phyloP scores from a whole-genome alignment of 2,113 vertebrate species.

The Grammomys surdaster region DNA sequence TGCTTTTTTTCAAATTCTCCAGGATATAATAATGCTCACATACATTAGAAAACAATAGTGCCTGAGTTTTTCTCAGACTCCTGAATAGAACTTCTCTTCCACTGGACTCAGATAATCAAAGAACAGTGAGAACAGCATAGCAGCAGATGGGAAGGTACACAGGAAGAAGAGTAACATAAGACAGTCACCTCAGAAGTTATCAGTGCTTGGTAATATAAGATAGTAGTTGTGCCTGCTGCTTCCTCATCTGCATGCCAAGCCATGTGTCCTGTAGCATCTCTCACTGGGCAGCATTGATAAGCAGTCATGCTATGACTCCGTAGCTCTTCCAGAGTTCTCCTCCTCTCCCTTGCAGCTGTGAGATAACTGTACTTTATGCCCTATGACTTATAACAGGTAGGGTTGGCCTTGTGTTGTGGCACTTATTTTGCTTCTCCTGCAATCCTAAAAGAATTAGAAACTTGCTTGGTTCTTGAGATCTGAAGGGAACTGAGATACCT shows the following conservation, averaged over 20 bases:
- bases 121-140: rapidly evolving
- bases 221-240: not conserved
- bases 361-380: not conserved
- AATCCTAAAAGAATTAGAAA: not conserved
- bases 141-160: not conserved
- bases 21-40: too few relatives aligned
- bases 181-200: not conserved
- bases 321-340: not conserved
- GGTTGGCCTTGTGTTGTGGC: not conserved
- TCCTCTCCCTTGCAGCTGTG: not conserved
- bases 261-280: not conserved
- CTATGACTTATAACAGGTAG: not conserved
- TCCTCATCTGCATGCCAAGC: not conserved
- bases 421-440: not conserved
- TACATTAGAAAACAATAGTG: not conserved
- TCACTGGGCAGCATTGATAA: not conserved
- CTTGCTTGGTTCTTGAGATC: not conserved
- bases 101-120: not conserved
- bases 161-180: not conserved
- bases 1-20: too few relatives aligned
- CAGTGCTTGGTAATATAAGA: not conserved
- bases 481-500: not conserved
- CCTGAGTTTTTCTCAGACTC: not conserved
- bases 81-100: not conserved
- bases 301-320: too few relatives aligned